Evolutionary conservation across 2,888 invertebrate genomes (phyloP), one percentile per base, ranked within the genome.

Genomic region (Lithosia quadra): DNA sequence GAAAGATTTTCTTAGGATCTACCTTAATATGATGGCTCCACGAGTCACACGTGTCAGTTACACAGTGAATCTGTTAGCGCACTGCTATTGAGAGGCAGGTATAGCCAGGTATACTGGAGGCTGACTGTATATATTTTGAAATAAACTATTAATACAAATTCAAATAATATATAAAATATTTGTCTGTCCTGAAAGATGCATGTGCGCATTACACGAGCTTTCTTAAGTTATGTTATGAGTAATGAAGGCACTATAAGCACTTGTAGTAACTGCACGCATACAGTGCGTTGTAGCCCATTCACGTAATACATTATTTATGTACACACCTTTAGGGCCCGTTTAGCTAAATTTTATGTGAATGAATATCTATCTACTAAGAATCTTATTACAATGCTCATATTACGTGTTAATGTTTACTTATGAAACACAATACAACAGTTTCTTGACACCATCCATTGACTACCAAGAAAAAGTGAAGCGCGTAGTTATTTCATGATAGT

Each of bases 401-500:
- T 60, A 53, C 65, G 11, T 60, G 65, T 58, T 58, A 58, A 28
- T 57, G 39, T 65, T 58, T 57, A 65, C 18, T 22, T 59, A 59
- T 60, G 65, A 36, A 66, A 66, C 36, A 21, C 15, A 60, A 66
- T 60, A 60, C 36, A 55, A 28, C 15, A 39, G 24, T 36, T 58
- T 58, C 56, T 28, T 65, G 43, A 58, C 43, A 65, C 58, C 43
- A 22, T 13, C 43, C 57, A 66, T 66, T 66, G 22, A 60, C 55
- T 66, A 49, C 53, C 21, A 28, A 66, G 60, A 66, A 66, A 24
- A 66, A 22, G 4, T 36, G n/a, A 60, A 49, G 53, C 18, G 24
- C 33, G 15, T 33, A n/a, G 18, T 39, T 18, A 11, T n/a, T n/a
- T n/a, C n/a, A n/a, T n/a, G n/a, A 21, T 55, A 21, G n/a, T 22